These are phyloP conservation scores for Conger conger DNA, from an alignment of 2,113 vertebrate genomes.

Conservation along the genomic window DNA sequence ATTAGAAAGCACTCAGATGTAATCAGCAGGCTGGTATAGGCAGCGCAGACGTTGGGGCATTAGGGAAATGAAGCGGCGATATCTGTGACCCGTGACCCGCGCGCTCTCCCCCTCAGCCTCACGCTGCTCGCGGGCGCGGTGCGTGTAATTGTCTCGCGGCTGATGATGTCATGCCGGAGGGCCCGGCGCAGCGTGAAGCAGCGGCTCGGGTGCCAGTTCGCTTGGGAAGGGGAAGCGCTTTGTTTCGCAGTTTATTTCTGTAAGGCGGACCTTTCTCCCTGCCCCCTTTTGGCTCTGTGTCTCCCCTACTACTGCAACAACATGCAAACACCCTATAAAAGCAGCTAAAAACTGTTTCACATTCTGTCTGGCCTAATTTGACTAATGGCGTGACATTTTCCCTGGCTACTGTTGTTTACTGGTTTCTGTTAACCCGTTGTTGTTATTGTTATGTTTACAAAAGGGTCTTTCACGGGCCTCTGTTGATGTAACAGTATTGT, in stretches of 20 bases:
- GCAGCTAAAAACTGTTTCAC: neutral
- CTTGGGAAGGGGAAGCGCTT: neutral
- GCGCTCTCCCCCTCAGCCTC: neutral
- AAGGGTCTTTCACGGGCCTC: neutral
- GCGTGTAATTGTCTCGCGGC: neutral
- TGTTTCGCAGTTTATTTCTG: neutral
- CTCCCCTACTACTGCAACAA: neutral
- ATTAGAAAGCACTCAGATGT: constrained; percentile 29
- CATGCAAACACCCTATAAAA: neutral
- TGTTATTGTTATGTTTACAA: neutral
- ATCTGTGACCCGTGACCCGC: constrained; percentile 9
- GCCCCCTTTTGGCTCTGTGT: neutral
- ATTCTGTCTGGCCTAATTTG: neutral
- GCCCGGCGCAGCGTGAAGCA: neutral
- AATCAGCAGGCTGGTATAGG: constrained; percentile 1
- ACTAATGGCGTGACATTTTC: neutral
- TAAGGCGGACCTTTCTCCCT: neutral
- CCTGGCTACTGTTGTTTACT: neutral
- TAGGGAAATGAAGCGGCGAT: constrained; percentile 24
- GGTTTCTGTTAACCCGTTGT: neutral
- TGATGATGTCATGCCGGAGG: neutral
- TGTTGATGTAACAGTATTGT: neutral
- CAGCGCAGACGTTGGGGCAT: constrained; percentile 11
- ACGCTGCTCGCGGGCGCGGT: neutral
- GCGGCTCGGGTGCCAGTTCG: neutral